Conservation (phyloP, 1,140 invertebrate genomes). For the honey bee (Apis mellifera) region DNA sequence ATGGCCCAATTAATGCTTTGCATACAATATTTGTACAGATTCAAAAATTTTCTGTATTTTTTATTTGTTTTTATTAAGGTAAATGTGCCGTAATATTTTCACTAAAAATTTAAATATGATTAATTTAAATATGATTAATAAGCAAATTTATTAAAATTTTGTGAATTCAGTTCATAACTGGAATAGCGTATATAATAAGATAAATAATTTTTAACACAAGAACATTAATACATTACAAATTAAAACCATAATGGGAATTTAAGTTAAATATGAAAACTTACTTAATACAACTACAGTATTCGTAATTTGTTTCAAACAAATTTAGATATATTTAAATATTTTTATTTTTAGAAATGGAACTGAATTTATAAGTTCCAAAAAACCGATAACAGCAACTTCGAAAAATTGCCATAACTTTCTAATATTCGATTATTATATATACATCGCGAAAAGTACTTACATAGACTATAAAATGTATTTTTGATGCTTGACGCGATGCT, state of each 20-base stretch:
- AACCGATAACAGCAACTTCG: constrained; percentile 33
- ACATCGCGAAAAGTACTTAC: constrained; percentile 53
- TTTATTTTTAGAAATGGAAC: constrained; percentile 34
- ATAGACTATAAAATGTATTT: constrained; percentile 42
- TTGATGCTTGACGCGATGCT: constrained; percentile 43
- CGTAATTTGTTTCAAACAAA: constrained; percentile 35
- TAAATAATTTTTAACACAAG: constrained; percentile 52
- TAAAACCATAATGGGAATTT: constrained; percentile 17
- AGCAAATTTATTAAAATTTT: constrained; percentile 36
- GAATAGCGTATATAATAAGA: constrained; percentile 52
- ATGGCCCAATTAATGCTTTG: constrained; percentile 44
- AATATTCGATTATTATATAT: constrained; percentile 33
- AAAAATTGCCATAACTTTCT: constrained; percentile 31
- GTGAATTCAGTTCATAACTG: constrained; percentile 40
- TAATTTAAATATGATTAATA: constrained; percentile 23
- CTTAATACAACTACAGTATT: constrained; percentile 54
- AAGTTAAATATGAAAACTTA: constrained; percentile 24
- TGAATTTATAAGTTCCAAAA: constrained; percentile 28
- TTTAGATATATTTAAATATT: constrained; percentile 26
- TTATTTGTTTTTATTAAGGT: constrained; percentile 18
- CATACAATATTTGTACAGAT: constrained; percentile 38
- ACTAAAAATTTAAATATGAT: constrained; percentile 26
- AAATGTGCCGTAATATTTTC: constrained; percentile 19
- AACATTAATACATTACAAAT: constrained; percentile 37
- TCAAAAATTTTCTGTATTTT: constrained; percentile 31